Evolutionary conservation across 2,113 vertebrate genomes (phyloP).

Genomic region (Tiliqua scincoides): DNA sequence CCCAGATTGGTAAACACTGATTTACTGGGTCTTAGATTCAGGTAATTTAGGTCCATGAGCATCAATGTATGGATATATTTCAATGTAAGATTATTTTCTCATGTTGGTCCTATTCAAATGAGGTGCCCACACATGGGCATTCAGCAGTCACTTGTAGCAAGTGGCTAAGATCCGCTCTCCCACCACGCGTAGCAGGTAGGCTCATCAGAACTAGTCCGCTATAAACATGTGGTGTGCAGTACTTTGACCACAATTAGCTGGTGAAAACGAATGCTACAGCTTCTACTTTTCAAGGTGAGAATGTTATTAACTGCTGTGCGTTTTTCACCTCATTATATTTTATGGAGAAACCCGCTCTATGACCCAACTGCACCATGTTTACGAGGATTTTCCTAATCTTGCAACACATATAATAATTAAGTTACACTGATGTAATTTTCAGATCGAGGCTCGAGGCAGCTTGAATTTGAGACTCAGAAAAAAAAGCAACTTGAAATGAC

Average conservation of each 20-base stretch:
- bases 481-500: neutral
- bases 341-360: conserved; percentile 32
- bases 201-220: neutral
- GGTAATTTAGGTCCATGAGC: too few relatives aligned
- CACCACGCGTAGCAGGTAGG: neutral
- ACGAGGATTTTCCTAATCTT: conserved; percentile 17
- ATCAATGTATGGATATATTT: too few relatives aligned
- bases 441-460: conserved; percentile 1
- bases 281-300: conserved; percentile 12
- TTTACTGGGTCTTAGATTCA: too few relatives aligned
- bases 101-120: neutral
- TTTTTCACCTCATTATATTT: conserved; percentile 34
- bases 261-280: neutral
- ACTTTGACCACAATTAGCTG: neutral
- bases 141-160: neutral
- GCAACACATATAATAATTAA: neutral
- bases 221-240: neutral
- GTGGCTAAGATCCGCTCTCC: neutral
- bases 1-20: too few relatives aligned
- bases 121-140: too few relatives aligned
- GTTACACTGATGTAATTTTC: neutral
- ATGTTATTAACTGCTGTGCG: conserved; percentile 18
- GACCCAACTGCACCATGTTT: conserved; percentile 16
- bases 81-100: too few relatives aligned
- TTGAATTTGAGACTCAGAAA: neutral